phyloP scores from a whole-genome alignment of 2,888 invertebrate species.

The Plusia festucae region DNA sequence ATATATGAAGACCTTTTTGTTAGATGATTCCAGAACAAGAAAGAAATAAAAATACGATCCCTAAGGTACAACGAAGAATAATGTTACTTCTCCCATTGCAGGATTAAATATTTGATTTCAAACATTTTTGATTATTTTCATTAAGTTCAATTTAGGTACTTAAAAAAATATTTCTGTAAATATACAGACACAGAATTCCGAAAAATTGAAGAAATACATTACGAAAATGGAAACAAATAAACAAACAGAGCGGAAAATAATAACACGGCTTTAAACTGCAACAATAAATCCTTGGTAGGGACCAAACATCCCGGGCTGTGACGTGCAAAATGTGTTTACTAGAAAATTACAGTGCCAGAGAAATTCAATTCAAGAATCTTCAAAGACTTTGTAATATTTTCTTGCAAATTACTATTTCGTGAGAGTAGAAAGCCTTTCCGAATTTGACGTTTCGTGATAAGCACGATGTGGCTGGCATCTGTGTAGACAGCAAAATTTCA shows the following conservation, averaged over 20 bases:
- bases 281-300: slow-evolving; percentile 37
- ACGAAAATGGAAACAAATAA: slow-evolving; percentile 30
- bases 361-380: slow-evolving; percentile 28
- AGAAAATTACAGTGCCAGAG: slow-evolving; percentile 15
- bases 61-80: no score
- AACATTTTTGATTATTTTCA: no score
- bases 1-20: no score
- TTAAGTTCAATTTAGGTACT: no score
- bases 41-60: no score
- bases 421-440: not conserved
- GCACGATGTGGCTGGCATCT: not conserved
- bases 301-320: slow-evolving; percentile 16
- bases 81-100: no score
- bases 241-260: slow-evolving; percentile 31
- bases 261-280: slow-evolving; percentile 19
- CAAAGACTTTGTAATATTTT: slow-evolving; percentile 17
- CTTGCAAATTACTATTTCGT: slow-evolving; percentile 3
- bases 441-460: not conserved
- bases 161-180: no score
- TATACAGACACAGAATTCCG: not conserved
- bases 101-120: no score
- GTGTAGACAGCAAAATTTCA: not conserved
- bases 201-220: slow-evolving; percentile 19
- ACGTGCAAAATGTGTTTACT: slow-evolving; percentile 26
- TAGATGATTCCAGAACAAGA: no score